Conservation (phyloP, 2,797 vertebrate species). For the Enteromius afrohamiltoni region DNA sequence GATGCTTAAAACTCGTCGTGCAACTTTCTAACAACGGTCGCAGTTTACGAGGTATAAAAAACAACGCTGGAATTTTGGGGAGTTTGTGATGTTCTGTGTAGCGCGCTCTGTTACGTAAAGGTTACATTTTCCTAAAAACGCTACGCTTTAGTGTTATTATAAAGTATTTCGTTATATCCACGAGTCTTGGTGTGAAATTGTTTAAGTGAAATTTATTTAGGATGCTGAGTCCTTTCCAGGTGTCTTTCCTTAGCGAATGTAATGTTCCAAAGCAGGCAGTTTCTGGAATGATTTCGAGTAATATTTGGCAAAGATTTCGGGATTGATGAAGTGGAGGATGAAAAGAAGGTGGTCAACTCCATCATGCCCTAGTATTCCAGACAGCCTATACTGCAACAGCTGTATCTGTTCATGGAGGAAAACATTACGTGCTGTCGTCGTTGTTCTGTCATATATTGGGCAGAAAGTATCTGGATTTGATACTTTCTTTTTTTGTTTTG, state of each 20-base stretch:
- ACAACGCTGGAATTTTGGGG: constrained; percentile 15
- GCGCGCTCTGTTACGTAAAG: not conserved
- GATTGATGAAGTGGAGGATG: constrained; percentile 15
- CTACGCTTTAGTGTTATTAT: not conserved
- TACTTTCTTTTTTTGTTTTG: not conserved
- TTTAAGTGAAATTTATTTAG: not conserved
- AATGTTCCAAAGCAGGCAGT: not conserved
- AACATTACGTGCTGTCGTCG: constrained; percentile 32
- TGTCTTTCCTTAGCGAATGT: not conserved
- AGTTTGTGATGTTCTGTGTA: not conserved
- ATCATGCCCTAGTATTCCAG: constrained; percentile 87
- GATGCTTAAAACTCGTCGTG: not conserved
- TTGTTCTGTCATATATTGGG: constrained; percentile 8
- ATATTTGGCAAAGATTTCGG: not conserved
- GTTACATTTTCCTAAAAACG: not conserved
- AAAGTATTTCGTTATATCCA: not conserved
- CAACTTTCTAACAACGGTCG: constrained; percentile 39
- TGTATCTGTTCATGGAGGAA: constrained; percentile 74
- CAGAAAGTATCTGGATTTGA: not conserved
- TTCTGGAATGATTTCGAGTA: not conserved
- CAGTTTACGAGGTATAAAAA: constrained; percentile 12
- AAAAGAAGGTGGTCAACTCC: constrained; percentile 73
- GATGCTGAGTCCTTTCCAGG: constrained; percentile 14
- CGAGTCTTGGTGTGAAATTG: not conserved
- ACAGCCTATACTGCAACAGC: constrained; percentile 71